phyloP scores from a whole-genome alignment of 2,888 invertebrate species.

The Cerceris rybyensis region DNA sequence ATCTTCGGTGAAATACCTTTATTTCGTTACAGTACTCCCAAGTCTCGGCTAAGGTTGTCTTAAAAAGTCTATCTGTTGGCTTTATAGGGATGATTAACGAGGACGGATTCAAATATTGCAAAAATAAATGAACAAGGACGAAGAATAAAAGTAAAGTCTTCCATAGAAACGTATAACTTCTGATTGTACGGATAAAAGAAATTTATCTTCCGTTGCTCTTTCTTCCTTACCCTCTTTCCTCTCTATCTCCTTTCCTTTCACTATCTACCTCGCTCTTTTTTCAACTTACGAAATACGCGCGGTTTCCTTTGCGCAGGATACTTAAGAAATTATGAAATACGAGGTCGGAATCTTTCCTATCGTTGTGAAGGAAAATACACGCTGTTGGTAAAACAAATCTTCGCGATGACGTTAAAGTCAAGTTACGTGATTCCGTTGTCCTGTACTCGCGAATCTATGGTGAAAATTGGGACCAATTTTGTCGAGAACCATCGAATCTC shows the following conservation, averaged over 20 bases:
- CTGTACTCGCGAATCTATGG: not conserved
- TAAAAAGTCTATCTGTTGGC: conserved; percentile 21
- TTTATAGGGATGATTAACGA: conserved; percentile 14
- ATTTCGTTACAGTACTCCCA: conserved; percentile 16
- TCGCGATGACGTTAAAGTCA: not conserved
- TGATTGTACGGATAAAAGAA: not conserved
- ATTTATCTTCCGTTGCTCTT: not conserved
- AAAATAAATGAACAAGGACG: not conserved
- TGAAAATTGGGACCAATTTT: no score
- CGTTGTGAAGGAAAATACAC: not conserved
- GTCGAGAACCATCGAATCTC: not conserved
- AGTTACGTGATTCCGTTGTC: no score
- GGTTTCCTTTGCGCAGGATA: not conserved
- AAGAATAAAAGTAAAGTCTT: conserved; percentile 1
- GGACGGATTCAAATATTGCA: not conserved
- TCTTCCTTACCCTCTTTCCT: not conserved
- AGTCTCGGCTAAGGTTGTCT: not conserved
- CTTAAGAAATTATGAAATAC: conserved; percentile 7
- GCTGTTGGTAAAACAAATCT: no score
- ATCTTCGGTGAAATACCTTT: conserved; percentile 13
- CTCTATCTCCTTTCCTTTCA: not conserved
- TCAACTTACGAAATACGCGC: not conserved
- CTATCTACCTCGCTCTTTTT: not conserved
- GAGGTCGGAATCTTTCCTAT: not conserved
- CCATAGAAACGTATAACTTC: not conserved